Evolutionary conservation across 2,888 invertebrate genomes (phyloP).

Genomic region (Hemistola chrysoprasaria): DNA sequence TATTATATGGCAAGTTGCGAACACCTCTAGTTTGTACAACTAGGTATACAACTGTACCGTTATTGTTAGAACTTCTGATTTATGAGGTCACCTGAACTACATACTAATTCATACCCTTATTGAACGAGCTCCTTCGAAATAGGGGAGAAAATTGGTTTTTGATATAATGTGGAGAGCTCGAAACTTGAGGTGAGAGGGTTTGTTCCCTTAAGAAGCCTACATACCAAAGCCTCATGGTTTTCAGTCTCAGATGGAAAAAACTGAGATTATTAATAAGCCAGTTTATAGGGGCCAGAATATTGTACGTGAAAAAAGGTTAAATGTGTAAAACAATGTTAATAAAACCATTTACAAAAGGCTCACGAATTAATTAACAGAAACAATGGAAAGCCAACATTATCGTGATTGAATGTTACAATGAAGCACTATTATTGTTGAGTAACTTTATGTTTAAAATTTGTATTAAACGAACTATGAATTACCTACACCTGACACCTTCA

Average conservation of each 20-base stretch:
- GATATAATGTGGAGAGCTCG: no score
- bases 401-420: conserved; percentile 5
- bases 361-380: conserved; percentile 13
- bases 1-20: conserved; percentile 27
- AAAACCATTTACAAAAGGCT: background rate
- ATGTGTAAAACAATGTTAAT: no score
- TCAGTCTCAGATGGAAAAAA: no score
- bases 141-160: no score
- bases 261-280: no score
- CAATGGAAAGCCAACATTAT: conserved; percentile 9
- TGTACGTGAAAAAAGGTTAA: no score
- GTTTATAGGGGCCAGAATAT: no score
- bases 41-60: conserved; percentile 6
- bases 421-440: conserved; percentile 4
- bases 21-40: conserved; percentile 24
- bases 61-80: conserved; percentile 30
- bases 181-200: no score
- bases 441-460: background rate
- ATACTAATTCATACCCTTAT: conserved; percentile 9
- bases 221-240: no score
- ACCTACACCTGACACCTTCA: no score
- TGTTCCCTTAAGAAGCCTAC: no score
- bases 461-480: conserved; percentile 5
- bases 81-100: conserved; percentile 21
- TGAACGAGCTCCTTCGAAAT: conserved; percentile 3